phyloP scores from a whole-genome alignment of 2,113 vertebrate species.

The Festucalex cinctus region DNA sequence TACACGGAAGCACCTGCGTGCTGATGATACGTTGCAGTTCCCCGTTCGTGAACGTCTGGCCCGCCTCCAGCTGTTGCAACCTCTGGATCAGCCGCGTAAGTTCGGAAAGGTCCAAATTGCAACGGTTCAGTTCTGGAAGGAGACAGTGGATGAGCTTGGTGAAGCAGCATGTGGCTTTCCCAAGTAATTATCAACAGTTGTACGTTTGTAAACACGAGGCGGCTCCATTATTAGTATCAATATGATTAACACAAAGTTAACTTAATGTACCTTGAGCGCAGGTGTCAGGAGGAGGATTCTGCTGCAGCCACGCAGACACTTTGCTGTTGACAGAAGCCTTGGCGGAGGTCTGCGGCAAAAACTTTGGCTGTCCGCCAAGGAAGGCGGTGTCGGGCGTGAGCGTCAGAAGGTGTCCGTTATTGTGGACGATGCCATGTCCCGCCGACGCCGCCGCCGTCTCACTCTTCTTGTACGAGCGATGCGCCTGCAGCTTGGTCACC shows the following conservation, averaged over 20 bases:
- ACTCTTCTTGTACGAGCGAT: conserved; percentile 77
- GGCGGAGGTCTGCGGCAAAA: conserved; percentile 13
- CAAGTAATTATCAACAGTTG: not conserved
- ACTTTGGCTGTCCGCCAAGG: not conserved
- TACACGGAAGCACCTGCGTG: conserved; percentile 58
- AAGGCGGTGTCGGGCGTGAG: not conserved
- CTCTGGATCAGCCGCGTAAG: conserved; percentile 79
- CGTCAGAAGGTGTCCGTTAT: conserved; percentile 56
- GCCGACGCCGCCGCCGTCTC: conserved; percentile 58
- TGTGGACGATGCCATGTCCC: conserved; percentile 51
- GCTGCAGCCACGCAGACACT: conserved; percentile 84
- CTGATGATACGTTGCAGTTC: conserved; percentile 71
- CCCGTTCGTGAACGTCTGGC: conserved; percentile 74
- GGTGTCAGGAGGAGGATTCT: conserved; percentile 76
- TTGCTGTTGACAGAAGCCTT: conserved; percentile 67
- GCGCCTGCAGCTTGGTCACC: conserved; percentile 84
- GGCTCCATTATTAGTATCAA: too few species aligned
- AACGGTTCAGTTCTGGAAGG: conserved; percentile 77
- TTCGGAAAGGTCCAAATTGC: conserved; percentile 82
- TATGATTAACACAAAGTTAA: too few species aligned
- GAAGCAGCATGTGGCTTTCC: not conserved
- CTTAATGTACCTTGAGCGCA: conserved; percentile 77
- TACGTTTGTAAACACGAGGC: too few species aligned
- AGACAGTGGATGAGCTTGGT: not conserved
- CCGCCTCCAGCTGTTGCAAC: conserved; percentile 76